Base-by-base conservation (phyloP, 2,797 vertebrate species). In the Neostethus bicornis region DNA sequence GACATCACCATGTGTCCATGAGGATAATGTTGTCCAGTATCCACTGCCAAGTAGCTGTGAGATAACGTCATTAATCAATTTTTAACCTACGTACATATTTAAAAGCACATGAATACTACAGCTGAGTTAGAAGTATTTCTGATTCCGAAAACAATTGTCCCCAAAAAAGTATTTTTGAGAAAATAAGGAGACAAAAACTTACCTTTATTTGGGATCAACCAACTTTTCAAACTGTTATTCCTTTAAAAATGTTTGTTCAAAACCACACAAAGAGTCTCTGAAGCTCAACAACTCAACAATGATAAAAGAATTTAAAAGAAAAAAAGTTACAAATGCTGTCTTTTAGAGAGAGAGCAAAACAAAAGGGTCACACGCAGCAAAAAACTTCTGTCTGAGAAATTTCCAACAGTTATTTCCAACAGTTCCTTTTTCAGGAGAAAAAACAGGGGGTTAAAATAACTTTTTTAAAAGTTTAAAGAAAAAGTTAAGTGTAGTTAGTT, bases 281-380 rank as follows among this genome's bases (percentile, higher is more conserved):
- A 25, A 37, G 1, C 3, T 44, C 24, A 2, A n/a, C n/a, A n/a
- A n/a, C n/a, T n/a, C n/a, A n/a, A n/a, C n/a, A n/a, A n/a, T n/a
- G n/a, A n/a, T n/a, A n/a, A n/a, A n/a, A n/a, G n/a, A n/a, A n/a
- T n/a, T n/a, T n/a, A n/a, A 71, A 85, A 82, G 67, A 67, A 39
- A 50, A 65, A 37, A 44, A 69, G 65, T 66, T 71, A 89, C 85
- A 87, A n/a, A 90, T 71, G 79, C 63, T 56, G 12, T 73, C 65
- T 77, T 81, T 87, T 85, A 66, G 58, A 59, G 42, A 43, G 46
- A 52, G 47, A 49, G 37, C 16, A 57, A 77, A 44, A 80, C 54
- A 75, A 79, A 25, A 24, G 63, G 67, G 70, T 76, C 66, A 82
- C 74, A 84, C 68, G 75, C 69, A 78, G 66, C 66, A 73, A 79